Evolutionary conservation across 2,888 invertebrate species (phyloP).

Genomic region (Lithophane semibrunnea): DNA sequence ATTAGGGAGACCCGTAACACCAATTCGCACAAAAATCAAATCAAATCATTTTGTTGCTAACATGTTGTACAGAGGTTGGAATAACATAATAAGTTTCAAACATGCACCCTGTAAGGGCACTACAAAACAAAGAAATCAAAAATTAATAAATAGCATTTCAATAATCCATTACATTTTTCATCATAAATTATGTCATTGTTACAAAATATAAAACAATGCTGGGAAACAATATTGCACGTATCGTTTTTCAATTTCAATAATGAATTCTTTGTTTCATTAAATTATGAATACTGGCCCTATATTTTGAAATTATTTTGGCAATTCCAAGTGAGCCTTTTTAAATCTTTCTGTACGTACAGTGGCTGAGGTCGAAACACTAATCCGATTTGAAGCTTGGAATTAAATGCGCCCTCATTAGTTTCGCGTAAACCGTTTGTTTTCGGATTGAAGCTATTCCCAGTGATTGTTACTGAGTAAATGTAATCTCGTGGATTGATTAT

Average conservation of each 20-base stretch:
- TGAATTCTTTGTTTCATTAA: neutral
- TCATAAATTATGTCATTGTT: no score
- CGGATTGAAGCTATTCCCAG: slow-evolving; percentile 32
- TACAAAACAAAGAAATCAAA: no score
- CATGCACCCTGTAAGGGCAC: no score
- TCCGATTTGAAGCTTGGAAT: slow-evolving; percentile 58
- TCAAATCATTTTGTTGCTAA: no score
- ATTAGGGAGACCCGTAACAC: neutral
- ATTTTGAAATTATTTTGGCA: no score
- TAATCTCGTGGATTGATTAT: slow-evolving; percentile 44
- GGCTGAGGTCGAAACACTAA: slow-evolving; percentile 50
- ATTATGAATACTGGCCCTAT: no score
- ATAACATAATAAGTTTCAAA: no score
- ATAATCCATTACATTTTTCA: no score
- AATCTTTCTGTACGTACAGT: neutral
- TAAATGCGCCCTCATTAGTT: slow-evolving; percentile 58
- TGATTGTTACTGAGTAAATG: slow-evolving; percentile 38
- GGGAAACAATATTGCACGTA: neutral
- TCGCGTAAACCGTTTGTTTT: slow-evolving; percentile 57
- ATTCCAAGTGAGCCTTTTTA: slow-evolving; percentile 27
- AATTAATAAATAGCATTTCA: no score
- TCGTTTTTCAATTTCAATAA: neutral
- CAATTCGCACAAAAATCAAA: neutral
- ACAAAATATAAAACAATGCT: no score
- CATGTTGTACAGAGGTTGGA: no score